Evolutionary conservation across 23 tunicate species (phyloP).

Genomic region (Corella eumyota): DNA sequence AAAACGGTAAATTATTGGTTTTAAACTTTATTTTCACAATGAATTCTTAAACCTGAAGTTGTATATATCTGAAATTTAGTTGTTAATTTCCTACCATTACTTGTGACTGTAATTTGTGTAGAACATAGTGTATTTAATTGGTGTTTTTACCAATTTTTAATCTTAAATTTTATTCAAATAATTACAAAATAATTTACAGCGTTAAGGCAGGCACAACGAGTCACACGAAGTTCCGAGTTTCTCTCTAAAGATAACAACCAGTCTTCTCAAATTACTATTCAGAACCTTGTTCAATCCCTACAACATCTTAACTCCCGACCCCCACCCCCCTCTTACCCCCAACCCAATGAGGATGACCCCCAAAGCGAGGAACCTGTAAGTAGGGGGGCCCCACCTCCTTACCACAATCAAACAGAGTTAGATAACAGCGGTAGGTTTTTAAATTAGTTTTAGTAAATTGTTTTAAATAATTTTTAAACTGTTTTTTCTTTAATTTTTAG

Average conservation of each 20-base stretch:
- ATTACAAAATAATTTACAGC: too few species aligned
- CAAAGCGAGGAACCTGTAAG: not conserved
- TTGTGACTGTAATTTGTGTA: too few species aligned
- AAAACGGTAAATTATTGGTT: slow-evolving; percentile 8
- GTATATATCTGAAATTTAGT: not conserved
- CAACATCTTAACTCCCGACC: slow-evolving; percentile 17
- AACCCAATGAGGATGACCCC: too few species aligned
- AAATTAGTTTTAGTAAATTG: too few species aligned
- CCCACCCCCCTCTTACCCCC: too few species aligned
- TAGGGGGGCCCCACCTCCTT: slow-evolving; percentile 32
- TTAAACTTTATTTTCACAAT: not conserved
- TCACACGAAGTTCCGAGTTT: slow-evolving; percentile 30
- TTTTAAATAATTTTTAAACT: not conserved
- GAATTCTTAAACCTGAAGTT: not conserved
- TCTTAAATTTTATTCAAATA: too few species aligned
- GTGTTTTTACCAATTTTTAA: too few species aligned
- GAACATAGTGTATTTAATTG: too few species aligned
- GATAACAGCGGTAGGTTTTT: not conserved
- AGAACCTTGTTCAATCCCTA: slow-evolving; percentile 7
- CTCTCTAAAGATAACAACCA: slow-evolving; percentile 10
- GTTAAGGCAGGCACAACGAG: slow-evolving; percentile 17
- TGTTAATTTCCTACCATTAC: too few species aligned
- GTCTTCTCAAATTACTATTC: not conserved
- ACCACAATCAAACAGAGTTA: slow-evolving; percentile 5
- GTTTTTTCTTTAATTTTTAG: not conserved